Conservation (phyloP, 1,140 invertebrate species). For the Drosophila nigrodunni region DNA sequence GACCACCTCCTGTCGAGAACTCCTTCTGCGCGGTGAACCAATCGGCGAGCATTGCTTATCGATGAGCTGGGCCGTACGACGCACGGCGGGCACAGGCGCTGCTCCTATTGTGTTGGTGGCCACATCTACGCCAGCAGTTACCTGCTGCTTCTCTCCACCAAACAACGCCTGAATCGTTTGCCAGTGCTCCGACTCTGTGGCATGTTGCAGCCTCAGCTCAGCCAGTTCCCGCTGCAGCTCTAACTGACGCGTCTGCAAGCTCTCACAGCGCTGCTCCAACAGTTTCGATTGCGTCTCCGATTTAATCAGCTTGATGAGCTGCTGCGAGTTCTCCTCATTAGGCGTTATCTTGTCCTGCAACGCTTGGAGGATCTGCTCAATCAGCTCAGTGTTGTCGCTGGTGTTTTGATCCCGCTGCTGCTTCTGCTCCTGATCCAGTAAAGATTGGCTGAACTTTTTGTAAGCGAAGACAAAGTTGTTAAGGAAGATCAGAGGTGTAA, state of each 20-base stretch:
- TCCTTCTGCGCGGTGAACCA: conserved; percentile 46
- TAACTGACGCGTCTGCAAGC: conserved; percentile 48
- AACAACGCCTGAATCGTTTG: conserved; percentile 79
- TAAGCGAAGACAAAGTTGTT: conserved; percentile 79
- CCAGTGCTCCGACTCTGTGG: conserved; percentile 77
- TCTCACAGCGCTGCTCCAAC: conserved; percentile 68
- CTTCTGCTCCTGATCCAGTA: conserved; percentile 39
- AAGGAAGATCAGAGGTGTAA: conserved; percentile 80
- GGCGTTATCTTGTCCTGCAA: conserved; percentile 45
- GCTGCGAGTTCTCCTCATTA: conserved; percentile 66
- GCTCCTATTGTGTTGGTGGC: conserved; percentile 68
- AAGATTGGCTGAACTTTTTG: conserved; percentile 58
- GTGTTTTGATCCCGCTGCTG: conserved; percentile 10
- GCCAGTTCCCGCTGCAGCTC: conserved; percentile 61
- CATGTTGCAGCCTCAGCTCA: conserved; percentile 55
- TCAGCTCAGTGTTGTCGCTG: conserved; percentile 9
- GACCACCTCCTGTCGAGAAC: neutral
- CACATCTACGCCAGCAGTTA: conserved; percentile 35
- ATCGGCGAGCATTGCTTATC: conserved; percentile 76
- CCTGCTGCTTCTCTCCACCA: neutral
- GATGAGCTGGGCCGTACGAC: conserved; percentile 60
- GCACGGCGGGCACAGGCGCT: conserved; percentile 62
- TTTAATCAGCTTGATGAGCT: conserved; percentile 75
- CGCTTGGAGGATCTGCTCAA: conserved; percentile 37
- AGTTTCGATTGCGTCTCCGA: conserved; percentile 71